Evolutionary conservation across 2,888 invertebrate genomes (phyloP).

Genomic region (Prosapia bicincta): DNA sequence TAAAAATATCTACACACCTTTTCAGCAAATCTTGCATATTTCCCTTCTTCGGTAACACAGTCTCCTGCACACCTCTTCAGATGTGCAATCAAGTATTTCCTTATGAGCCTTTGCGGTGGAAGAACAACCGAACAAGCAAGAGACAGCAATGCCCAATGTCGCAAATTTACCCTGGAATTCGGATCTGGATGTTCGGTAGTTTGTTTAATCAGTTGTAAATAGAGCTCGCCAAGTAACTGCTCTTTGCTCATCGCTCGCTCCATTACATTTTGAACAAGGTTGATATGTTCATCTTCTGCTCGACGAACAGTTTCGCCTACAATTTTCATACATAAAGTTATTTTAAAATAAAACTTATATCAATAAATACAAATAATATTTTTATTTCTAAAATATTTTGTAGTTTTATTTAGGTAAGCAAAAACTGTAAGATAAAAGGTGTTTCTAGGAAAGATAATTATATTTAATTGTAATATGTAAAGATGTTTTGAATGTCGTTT

Average conservation of each 20-base stretch:
- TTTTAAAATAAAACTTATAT: no score
- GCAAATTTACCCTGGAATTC: constrained; percentile 76
- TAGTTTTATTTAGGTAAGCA: no score
- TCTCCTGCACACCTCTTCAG: constrained; percentile 84
- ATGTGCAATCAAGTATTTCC: constrained; percentile 85
- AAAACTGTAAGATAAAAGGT: no score
- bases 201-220: constrained; percentile 85
- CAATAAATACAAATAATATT: no score
- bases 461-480: no score
- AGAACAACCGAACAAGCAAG: constrained; percentile 77
- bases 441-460: no score
- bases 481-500: no score
- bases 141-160: constrained; percentile 89
- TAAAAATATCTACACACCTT: constrained; percentile 57
- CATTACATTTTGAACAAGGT: constrained; percentile 83
- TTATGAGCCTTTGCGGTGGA: constrained; percentile 80
- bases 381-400: no score
- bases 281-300: constrained; percentile 84
- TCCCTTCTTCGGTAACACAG: constrained; percentile 88
- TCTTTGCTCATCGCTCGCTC: constrained; percentile 91
- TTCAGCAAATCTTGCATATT: constrained; percentile 89
- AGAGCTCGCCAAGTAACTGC: constrained; percentile 81
- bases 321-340: no score
- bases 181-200: constrained; percentile 92
- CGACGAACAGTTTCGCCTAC: constrained; percentile 62